Evolutionary conservation across 2,888 invertebrate species (phyloP), one percentile per base, ranked within the genome.

Genomic region (Acholoe squamosa): DNA sequence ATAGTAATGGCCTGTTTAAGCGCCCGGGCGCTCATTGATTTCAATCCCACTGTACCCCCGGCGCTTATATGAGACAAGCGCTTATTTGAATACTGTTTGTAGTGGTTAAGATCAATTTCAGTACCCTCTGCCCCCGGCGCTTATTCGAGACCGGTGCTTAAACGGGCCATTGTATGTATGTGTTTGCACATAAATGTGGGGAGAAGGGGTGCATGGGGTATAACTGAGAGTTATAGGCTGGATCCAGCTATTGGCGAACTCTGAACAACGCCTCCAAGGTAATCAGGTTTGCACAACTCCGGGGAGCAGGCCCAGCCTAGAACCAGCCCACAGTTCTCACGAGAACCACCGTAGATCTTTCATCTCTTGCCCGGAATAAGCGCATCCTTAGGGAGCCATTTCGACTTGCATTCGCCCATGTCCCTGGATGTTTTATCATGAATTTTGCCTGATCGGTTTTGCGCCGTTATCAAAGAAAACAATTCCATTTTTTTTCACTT

Each of bases 271-370:
- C 80, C 80, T 43, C 80, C 25, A 43, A 80, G 80, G 34, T 80
- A 80, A 80, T 80, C 80, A 80, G 34, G 80, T 80, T 43, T 33
- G 43, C 34, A 80, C 22, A 80, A 43, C 80, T 43, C 80, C 7
- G 0, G 80, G 80, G 80, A 80, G n/a, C 43, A 16, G 80, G 12
- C 80, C 43, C 1, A 43, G 22, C 80, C 33, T 5, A n/a, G 19
- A 33, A 14, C 80, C 80, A 19, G 80, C n/a, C 43, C 80, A 16
- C 80, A 34, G 80, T 22, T 43, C 43, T 19, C 43, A 34, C 33
- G 71, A 80, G 80, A 80, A 34, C 80, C 71, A 19, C 43, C 80
- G 80, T 80, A 80, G 80, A 80, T 80, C 80, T 80, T 80, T 80
- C 80, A 80, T 80, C 80, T 80, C 34, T 80, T 33, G 22, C 80